phyloP scores from a whole-genome alignment of 2,113 vertebrate genomes.

The Seriola dumerili region DNA sequence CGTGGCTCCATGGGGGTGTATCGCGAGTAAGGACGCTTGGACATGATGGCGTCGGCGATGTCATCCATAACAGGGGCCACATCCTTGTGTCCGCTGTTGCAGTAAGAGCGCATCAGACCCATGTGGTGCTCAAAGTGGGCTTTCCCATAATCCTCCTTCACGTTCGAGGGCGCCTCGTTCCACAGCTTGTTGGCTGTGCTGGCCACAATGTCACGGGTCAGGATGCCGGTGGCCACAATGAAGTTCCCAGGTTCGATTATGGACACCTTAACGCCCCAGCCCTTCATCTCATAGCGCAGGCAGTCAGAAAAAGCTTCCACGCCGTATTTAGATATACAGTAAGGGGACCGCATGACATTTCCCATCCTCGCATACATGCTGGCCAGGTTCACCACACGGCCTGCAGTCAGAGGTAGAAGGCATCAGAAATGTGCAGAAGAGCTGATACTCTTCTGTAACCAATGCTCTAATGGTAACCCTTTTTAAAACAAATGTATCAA shows the following conservation, averaged over 20 bases:
- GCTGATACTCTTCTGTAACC: background rate
- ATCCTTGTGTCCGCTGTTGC: constrained; percentile 83
- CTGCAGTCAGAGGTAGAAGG: constrained; percentile 63
- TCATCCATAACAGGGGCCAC: constrained; percentile 81
- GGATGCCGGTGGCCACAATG: constrained; percentile 86
- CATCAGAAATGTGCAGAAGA: background rate
- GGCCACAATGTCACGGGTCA: constrained; percentile 80
- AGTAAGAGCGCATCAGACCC: constrained; percentile 85
- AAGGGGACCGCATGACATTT: constrained; percentile 85
- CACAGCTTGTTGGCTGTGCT: constrained; percentile 85
- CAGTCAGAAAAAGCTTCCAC: constrained; percentile 91
- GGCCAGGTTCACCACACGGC: constrained; percentile 89
- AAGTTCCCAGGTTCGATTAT: constrained; percentile 90
- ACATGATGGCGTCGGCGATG: constrained; percentile 85
- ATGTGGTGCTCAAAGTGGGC: constrained; percentile 82
- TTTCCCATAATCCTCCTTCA: constrained; percentile 88
- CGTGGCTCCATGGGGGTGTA: constrained; percentile 88
- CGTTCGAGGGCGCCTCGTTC: constrained; percentile 70
- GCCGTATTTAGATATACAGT: constrained; percentile 90
- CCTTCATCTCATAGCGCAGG: constrained; percentile 91
- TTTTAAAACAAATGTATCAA: background rate
- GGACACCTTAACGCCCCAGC: constrained; percentile 89
- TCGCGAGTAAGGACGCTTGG: constrained; percentile 82
- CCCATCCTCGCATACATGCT: constrained; percentile 89
- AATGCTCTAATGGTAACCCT: background rate